Base-by-base conservation (phyloP, 2,797 vertebrate genomes). In the Sternarchorhynchus goeldii region DNA sequence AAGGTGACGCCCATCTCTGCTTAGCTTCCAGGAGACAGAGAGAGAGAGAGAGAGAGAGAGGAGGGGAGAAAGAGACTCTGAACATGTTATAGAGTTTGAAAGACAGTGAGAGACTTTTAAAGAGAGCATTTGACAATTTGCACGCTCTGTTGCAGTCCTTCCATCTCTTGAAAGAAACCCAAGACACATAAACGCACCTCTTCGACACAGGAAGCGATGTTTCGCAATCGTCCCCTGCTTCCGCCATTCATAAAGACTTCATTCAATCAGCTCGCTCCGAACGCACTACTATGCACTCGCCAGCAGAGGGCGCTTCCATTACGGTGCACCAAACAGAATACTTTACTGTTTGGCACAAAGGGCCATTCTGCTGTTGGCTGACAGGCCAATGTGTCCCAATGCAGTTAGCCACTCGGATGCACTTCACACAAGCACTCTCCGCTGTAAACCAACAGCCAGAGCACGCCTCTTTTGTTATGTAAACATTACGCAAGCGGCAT, bases 341-440 rank as follows among this genome's bases (percentile, higher is more conserved):
- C 31, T 50, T 21, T 67, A 77, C 76, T 82, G 83, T 82, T 79
- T 36, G 58, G 75, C 36, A 86, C 83, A 86, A 86, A 83, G 79
- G 82, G 81, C 81, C 84, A 82, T 85, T 87, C 82, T 87, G 79
- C 73, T 69, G 73, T 58, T 60, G 53, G 64, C 77, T 50, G 67
- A 78, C 81, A 36, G 71, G 69, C 73, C 80, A 85, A 81, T 82
- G 81, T 84, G 84, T 76, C 81, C 81, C 74, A 75, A 82, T 80
- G 83, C 80, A 82, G 80, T 86, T 82, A 87, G 70, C 73, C 85
- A 85, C 80, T 86, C 81, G 78, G 83, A 75, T 50, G 68, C 81
- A 85, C 83, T 82, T 85, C 83, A 86, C 76, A 81, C 34, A 2
- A 78, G 68, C 78, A 31, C 71, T 77, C 32, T 34, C 57, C 53